phyloP scores from a whole-genome alignment of 2,113 vertebrate species.

The Puntigrus tetrazona region DNA sequence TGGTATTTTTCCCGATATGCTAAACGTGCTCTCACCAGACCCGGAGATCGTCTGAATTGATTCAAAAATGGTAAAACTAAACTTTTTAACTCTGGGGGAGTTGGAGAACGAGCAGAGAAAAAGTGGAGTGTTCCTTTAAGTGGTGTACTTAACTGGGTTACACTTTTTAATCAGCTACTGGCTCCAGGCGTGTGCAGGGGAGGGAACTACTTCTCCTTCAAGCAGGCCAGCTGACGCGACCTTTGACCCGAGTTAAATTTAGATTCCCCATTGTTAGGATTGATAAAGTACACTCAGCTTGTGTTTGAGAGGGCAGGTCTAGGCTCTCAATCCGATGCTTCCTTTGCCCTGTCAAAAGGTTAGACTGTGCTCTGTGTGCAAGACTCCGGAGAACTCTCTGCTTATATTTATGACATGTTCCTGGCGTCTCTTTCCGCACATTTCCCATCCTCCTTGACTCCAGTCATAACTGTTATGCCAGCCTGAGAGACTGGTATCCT shows the following conservation, averaged over 20 bases:
- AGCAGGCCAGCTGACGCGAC: constrained; percentile 35
- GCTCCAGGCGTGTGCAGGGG: constrained; percentile 38
- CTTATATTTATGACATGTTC: constrained; percentile 55
- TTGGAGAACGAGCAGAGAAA: too few relatives aligned
- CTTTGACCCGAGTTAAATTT: constrained; percentile 60
- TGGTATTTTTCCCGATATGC: too few relatives aligned
- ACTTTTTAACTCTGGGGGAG: too few relatives aligned
- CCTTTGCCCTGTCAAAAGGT: constrained; percentile 58
- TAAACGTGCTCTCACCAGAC: too few relatives aligned
- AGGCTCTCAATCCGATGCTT: constrained; percentile 57
- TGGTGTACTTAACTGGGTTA: too few relatives aligned
- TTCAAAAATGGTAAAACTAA: too few relatives aligned
- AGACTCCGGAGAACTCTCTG: constrained; percentile 34
- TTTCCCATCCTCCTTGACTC: constrained; percentile 51
- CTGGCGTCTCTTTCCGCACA: constrained; percentile 39
- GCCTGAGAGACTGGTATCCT: constrained; percentile 57
- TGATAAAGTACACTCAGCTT: constrained; percentile 51
- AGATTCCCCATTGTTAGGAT: constrained; percentile 64
- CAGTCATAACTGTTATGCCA: constrained; percentile 53
- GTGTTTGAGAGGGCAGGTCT: constrained; percentile 49
- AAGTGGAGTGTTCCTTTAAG: too few relatives aligned
- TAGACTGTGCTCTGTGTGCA: constrained; percentile 56
- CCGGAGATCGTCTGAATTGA: too few relatives aligned
- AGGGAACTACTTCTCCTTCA: constrained; percentile 24
- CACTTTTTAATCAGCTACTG: neutral